Evolutionary conservation across 2,888 invertebrate species (phyloP).

Genomic region (Biston betularia): DNA sequence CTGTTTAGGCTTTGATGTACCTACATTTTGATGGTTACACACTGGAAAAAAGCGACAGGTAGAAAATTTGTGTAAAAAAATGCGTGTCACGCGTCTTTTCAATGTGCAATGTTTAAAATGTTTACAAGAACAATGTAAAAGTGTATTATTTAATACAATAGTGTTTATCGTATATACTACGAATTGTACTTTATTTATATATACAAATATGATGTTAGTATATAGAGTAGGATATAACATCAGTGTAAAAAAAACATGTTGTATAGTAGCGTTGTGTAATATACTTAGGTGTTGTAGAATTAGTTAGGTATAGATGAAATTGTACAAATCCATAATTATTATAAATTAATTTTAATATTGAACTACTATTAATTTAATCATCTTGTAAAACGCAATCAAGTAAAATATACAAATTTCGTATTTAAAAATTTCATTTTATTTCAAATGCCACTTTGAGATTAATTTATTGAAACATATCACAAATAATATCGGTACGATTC

Average conservation of each 20-base stretch:
- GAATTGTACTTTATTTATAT: conserved; percentile 72
- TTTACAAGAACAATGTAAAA: conserved; percentile 26
- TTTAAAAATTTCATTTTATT: conserved; percentile 58
- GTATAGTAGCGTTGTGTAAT: conserved; percentile 82
- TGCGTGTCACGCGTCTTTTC: neutral
- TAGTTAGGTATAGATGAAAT: conserved; percentile 84
- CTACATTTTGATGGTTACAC: conserved; percentile 7
- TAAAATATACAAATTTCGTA: conserved; percentile 85
- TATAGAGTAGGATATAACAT: conserved; percentile 67
- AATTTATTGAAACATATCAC: conserved; percentile 14
- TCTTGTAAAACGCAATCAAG: conserved; percentile 85
- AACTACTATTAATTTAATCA: conserved; percentile 83
- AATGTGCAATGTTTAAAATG: conserved; percentile 9
- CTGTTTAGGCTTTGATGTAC: conserved; percentile 38
- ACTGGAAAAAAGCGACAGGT: conserved; percentile 5
- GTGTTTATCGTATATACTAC: conserved; percentile 53
- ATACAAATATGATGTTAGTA: conserved; percentile 53
- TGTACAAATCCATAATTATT: conserved; percentile 84
- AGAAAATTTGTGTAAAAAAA: conserved; percentile 7
- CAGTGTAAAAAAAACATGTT: conserved; percentile 82
- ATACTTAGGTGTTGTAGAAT: conserved; percentile 80
- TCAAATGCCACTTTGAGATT: conserved; percentile 23
- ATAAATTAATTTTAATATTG: conserved; percentile 78
- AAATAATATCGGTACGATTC: conserved; percentile 11
- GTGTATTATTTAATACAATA: conserved; percentile 55